Percentiles rank a stretch among this genome's conserved stretches.
These are phyloP conservation scores for Noctuana brunneofusca DNA, from an alignment of 2,888 invertebrate species.

Conservation along the genomic window DNA sequence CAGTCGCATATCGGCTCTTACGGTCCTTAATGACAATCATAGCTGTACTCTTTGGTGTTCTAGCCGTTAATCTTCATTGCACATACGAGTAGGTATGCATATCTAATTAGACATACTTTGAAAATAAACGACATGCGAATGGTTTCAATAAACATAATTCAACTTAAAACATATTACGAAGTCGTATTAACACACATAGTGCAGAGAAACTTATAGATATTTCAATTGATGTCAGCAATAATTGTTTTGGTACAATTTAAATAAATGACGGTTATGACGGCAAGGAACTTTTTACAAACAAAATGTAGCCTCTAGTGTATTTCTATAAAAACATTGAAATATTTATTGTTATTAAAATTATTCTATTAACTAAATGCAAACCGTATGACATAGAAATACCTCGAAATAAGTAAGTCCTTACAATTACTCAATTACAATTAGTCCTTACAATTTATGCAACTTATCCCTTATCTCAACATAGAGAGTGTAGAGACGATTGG, in stretches of 20 bases:
- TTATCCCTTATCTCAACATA: neutral
- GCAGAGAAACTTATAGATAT: neutral
- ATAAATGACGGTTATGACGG: constrained; percentile 11
- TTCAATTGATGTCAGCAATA: neutral
- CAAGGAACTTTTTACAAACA: neutral
- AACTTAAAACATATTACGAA: constrained; percentile 8
- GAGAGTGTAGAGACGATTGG: neutral
- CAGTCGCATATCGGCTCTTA: constrained; percentile 47
- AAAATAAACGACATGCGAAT: constrained; percentile 14
- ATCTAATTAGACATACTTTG: constrained; percentile 38
- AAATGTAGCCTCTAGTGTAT: constrained; percentile 16
- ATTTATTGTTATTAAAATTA: constrained; percentile 1
- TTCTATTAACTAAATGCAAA: constrained; percentile 19
- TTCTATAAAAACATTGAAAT: neutral
- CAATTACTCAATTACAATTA: no score
- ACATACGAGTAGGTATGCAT: constrained; percentile 45
- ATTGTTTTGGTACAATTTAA: neutral
- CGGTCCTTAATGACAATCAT: constrained; percentile 49
- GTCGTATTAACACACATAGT: no score
- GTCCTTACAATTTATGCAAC: neutral
- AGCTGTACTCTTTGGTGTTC: constrained; percentile 77
- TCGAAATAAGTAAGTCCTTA: neutral
- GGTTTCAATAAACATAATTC: constrained; percentile 1
- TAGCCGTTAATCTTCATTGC: constrained; percentile 68
- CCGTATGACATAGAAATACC: neutral